Base-by-base conservation (phyloP, 2,888 invertebrate species). In the Drosophila prolongata region DNA sequence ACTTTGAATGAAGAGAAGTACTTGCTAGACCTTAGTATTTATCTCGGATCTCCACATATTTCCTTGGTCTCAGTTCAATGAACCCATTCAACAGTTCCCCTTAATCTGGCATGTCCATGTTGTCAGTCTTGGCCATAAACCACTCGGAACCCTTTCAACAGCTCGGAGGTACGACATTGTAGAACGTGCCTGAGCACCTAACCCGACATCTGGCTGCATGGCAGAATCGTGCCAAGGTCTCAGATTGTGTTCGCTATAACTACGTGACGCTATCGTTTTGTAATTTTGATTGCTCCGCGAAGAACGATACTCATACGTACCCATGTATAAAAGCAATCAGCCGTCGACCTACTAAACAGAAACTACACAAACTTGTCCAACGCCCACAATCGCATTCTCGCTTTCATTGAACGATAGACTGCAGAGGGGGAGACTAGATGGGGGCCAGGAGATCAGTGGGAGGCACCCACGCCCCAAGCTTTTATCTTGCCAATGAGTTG, bases 191-290 rank as follows among this genome's bases (percentile, higher is more conserved):
- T 37, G 50, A 54, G 61, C 71, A 56, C 65, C 69, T 47, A 50
- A 42, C 27, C 61, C 67, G 69, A 69, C 66, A 74, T 67, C 56
- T 68, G 73, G 70, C 70, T 56, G 50, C 65, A 76, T 77, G 76
- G 66, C 78, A 83, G 83, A 83, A 83, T 86, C 86, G 86, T 86
- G 83, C 86, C 83, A 83, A 83, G 83, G 83, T 83, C 83, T 83
- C 77, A 69, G 77, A 83, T 85, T 83, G 75, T 77, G 56, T 86
- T 83, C 86, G 67, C 46, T 59, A 66, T 78, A 86, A 80, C 80
- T 86, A 83, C 83, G 82, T 83, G 82, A 83, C 70, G 75, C 80
- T 80, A 83, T 82, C 83, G 73, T 70, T 56, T 71, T 70, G 71
- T 71, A 71, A 71, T 71, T 70, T 71, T 70, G 70, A 71, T 70